Evolutionary conservation across 2,888 invertebrate species (phyloP).

Genomic region (Patella pellucida): DNA sequence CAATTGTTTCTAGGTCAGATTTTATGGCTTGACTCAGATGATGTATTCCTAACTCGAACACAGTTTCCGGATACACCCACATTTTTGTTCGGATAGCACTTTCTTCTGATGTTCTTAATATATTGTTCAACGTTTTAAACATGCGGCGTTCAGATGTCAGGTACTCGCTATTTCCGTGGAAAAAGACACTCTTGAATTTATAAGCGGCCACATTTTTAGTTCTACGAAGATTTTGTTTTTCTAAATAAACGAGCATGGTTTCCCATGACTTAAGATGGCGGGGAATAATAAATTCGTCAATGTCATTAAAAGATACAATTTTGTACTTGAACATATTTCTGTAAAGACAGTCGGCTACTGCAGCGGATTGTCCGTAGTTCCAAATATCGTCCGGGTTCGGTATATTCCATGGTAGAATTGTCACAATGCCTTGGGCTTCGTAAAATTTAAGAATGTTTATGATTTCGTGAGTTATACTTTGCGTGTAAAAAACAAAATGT

Average conservation of each 20-base stretch:
- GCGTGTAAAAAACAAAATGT: conserved; percentile 40
- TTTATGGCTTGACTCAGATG: conserved; percentile 62
- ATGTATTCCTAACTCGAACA: conserved; percentile 68
- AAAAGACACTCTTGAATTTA: conserved; percentile 14
- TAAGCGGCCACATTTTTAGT: conserved; percentile 24
- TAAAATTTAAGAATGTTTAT: conserved; percentile 31
- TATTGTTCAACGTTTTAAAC: conserved; percentile 24
- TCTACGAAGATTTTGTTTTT: conserved; percentile 20
- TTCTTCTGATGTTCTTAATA: conserved; percentile 12
- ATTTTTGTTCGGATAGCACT: conserved; percentile 56
- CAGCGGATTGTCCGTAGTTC: conserved; percentile 41
- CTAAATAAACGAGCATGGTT: conserved; percentile 16
- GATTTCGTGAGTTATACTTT: conserved; percentile 19
- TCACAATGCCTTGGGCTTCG: conserved; percentile 25
- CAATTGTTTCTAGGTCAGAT: conserved; percentile 41
- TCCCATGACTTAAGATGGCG: conserved; percentile 18
- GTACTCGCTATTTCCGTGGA: not conserved
- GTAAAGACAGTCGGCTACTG: conserved; percentile 46
- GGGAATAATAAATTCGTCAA: conserved; percentile 47
- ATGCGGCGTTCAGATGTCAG: not conserved
- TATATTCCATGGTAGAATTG: conserved; percentile 37
- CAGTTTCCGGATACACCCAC: conserved; percentile 57
- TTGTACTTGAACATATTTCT: conserved; percentile 36
- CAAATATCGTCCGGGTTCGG: conserved; percentile 35
- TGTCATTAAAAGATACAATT: conserved; percentile 40